Evolutionary conservation across 2,113 vertebrate species (phyloP), one percentile per base, ranked within the genome.

Genomic region (Calonectris borealis): DNA sequence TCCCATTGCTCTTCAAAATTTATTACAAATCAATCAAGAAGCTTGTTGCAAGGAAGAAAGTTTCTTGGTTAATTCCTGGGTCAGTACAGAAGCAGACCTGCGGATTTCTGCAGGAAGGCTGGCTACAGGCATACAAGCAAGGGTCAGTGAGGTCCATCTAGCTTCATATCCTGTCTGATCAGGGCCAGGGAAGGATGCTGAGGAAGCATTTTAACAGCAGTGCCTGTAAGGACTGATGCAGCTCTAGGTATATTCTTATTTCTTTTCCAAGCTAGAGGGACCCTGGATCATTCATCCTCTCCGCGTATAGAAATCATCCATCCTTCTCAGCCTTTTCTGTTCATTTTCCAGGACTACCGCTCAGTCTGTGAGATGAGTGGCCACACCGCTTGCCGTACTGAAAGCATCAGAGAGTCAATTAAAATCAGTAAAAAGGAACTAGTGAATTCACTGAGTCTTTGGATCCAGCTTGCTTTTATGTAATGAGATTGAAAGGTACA

Each of bases 401-500:
- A 86, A 96, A 84, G 82, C 57, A 65, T 26, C 46, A 62, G 44
- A 72, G 27, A 89, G 54, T 83, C 76, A 68, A 32, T 90, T 83
- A 88, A 95, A 89, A 57, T 88, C 18, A 54, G 31, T 88, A 62
- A 86, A 97, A 85, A 91, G 82, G 40, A 85, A 58, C 54, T 13
- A 4, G 8, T 82, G 70, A 90, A 88, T 91, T 82, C 69, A 68
- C 10, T 38, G 70, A 87, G 31, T 57, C 38, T 86, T 90, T 96
- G 87, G 64, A 94, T 86, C 66, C 66, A 70, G 20, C 16, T 73
- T 83, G 54, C 51, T 93, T 94, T 97, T 92, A 73, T 72, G 58
- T 49, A 88, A 72, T 80, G 75, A 87, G 86, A 88, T 90, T 69
- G 70, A 91, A 95, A 93, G 78, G 58, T 90, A 65, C 34, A 83